phyloP scores from a whole-genome alignment of 2,113 vertebrate species.

The Psettodes erumei region DNA sequence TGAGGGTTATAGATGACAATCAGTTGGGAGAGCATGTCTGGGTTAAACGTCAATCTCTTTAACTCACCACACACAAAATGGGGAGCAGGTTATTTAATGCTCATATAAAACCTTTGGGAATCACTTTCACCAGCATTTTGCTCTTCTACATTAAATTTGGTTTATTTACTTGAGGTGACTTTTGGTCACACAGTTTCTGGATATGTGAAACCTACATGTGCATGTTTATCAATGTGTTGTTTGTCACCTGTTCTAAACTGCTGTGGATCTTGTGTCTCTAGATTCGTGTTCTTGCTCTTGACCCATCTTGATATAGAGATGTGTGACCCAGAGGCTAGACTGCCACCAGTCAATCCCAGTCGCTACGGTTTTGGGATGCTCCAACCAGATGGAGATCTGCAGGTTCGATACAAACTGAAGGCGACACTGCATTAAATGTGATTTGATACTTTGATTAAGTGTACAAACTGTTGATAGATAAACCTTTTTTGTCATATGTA shows the following conservation, averaged over 20 bases:
- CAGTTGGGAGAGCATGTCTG: background rate
- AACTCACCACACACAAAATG: background rate
- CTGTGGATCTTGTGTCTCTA: constrained; percentile 47
- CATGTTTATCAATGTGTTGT: background rate
- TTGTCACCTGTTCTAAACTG: background rate
- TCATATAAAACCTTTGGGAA: background rate
- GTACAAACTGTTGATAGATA: background rate
- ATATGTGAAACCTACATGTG: background rate
- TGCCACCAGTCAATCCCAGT: constrained; percentile 81
- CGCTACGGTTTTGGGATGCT: constrained; percentile 86
- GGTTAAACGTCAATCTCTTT: constrained; percentile 37
- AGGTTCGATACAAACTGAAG: constrained; percentile 78
- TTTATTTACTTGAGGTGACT: constrained; percentile 2
- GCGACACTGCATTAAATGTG: constrained; percentile 22
- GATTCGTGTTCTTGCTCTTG: constrained; percentile 84
- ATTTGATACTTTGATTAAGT: background rate
- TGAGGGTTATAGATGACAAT: background rate
- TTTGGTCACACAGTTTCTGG: background rate
- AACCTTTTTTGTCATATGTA: background rate
- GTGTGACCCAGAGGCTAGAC: constrained; percentile 56
- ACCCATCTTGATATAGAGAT: constrained; percentile 83
- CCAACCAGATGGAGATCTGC: constrained; percentile 81
- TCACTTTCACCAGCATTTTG: background rate
- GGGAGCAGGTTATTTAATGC: background rate
- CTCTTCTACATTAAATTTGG: background rate